phyloP scores from a whole-genome alignment of 2,797 vertebrate species.

The Lerista edwardsae region DNA sequence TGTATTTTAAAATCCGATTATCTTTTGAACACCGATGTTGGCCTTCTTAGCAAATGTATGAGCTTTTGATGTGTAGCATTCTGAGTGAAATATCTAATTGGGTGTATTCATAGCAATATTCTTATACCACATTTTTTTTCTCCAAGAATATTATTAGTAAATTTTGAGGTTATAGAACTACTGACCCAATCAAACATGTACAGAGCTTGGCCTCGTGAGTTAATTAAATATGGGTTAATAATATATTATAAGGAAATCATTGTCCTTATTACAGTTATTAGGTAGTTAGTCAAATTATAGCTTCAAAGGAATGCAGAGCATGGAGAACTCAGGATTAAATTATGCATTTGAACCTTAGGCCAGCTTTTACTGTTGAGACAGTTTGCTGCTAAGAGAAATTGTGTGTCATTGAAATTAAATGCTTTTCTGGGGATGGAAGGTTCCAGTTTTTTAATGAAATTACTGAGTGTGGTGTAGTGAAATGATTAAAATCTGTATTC shows the following conservation, averaged over 20 bases:
- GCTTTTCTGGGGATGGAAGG: conserved; percentile 91
- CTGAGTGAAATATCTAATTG: conserved; percentile 53
- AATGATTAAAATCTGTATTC: conserved; percentile 95
- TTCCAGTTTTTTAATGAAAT: conserved; percentile 90
- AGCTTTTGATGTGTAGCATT: conserved; percentile 54
- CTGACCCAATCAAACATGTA: conserved; percentile 80
- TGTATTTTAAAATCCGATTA: conserved; percentile 56
- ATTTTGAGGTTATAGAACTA: conserved; percentile 78
- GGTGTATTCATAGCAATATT: conserved; percentile 50
- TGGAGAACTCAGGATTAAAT: conserved; percentile 91
- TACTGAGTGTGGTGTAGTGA: conserved; percentile 85
- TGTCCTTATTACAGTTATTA: conserved; percentile 95
- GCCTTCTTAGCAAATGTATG: conserved; percentile 49
- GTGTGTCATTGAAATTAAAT: conserved; percentile 97
- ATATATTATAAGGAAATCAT: conserved; percentile 87
- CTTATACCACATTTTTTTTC: conserved; percentile 55
- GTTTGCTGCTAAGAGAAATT: conserved; percentile 90
- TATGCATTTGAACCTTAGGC: conserved; percentile 92
- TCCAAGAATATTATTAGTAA: conserved; percentile 76
- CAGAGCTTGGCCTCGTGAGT: conserved; percentile 75
- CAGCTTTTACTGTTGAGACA: conserved; percentile 85
- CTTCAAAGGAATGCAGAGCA: conserved; percentile 89
- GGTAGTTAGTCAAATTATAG: conserved; percentile 91
- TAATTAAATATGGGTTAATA: conserved; percentile 88
- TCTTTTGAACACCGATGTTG: conserved; percentile 40